These are phyloP conservation scores for Elaphurus davidianus DNA, from an alignment of 2,113 vertebrate genomes.

Conservation along the genomic window DNA sequence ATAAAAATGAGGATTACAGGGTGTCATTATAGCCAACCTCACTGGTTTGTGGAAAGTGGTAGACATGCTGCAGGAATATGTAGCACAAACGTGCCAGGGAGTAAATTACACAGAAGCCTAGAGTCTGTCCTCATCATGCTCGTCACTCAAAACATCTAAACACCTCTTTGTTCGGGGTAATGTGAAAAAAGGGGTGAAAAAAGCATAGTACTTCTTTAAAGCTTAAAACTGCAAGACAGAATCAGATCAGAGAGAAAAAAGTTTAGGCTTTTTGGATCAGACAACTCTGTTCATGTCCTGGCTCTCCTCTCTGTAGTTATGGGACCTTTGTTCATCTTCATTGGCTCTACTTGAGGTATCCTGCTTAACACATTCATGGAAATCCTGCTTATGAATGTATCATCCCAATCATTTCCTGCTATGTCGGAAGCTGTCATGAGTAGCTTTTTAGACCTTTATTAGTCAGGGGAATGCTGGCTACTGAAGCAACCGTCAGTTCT, in stretches of 20 bases:
- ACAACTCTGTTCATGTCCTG: neutral
- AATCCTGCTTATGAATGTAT: neutral
- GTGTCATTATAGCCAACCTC: conserved; percentile 23
- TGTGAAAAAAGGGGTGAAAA: neutral
- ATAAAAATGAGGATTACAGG: conserved; percentile 33
- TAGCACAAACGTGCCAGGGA: neutral
- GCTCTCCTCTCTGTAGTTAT: neutral
- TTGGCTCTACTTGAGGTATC: neutral
- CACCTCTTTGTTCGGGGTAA: neutral
- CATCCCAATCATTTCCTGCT: neutral
- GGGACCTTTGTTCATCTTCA: neutral
- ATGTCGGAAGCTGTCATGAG: neutral
- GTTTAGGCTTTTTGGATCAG: neutral
- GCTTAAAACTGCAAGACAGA: neutral
- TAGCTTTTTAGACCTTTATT: neutral
- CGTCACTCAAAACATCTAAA: neutral
- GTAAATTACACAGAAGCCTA: conserved; percentile 22
- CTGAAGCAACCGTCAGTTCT: neutral
- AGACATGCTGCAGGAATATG: neutral
- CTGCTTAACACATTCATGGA: neutral
- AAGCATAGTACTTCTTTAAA: neutral
- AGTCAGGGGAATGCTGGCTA: neutral
- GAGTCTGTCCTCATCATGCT: neutral
- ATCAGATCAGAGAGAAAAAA: neutral
- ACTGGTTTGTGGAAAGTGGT: neutral